A percentile compares a stretch with the other conserved stretches of the same genome.
Evolutionary conservation across 2,888 invertebrate species (phyloP).

Genomic region (Ametastegia equiseti): DNA sequence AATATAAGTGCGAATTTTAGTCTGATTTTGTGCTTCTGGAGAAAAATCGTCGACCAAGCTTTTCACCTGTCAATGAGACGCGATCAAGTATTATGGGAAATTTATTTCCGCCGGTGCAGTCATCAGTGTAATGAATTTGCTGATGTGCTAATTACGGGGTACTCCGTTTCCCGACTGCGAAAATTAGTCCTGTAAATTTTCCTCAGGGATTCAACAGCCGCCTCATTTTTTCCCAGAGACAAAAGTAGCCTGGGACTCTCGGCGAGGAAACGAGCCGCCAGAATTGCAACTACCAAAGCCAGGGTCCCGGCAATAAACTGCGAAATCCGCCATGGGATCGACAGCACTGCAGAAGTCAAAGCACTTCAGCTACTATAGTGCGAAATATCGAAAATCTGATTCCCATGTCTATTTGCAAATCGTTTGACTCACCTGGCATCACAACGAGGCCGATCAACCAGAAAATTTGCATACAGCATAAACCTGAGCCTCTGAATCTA

Average conservation of each 20-base stretch:
- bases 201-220: constrained; percentile 78
- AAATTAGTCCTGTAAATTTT: constrained; percentile 76
- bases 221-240: constrained; percentile 76
- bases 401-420: neutral
- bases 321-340: constrained; percentile 24
- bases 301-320: neutral
- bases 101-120: too few species aligned
- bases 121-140: neutral
- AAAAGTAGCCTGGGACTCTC: constrained; percentile 80
- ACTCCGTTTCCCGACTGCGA: constrained; percentile 62
- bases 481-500: neutral
- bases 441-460: constrained; percentile 13
- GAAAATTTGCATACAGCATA: constrained; percentile 20
- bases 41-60: constrained; percentile 14
- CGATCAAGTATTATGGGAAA: too few species aligned
- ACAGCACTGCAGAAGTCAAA: neutral
- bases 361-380: too few species aligned
- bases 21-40: neutral
- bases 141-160: neutral
- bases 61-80: too few species aligned
- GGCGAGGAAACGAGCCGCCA: constrained; percentile 78
- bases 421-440: neutral
- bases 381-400: too few species aligned
- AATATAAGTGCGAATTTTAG: neutral
- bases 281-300: constrained; percentile 74